These are phyloP conservation scores for Nesogale talazaci DNA, from an alignment of 2,113 vertebrate species.

Conservation along the genomic window DNA sequence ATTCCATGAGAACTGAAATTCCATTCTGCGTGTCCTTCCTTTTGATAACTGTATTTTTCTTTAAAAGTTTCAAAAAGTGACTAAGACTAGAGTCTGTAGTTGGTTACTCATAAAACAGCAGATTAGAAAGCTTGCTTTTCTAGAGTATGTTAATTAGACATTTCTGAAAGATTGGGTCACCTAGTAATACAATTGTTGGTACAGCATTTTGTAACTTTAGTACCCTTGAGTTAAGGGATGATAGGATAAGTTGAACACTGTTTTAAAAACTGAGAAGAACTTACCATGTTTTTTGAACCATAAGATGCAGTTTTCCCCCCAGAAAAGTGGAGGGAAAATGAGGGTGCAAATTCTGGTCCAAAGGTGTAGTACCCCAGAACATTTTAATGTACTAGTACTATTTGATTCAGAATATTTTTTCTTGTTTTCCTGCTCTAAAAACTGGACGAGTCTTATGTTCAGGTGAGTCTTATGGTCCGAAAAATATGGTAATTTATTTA, in stretches of 20 bases:
- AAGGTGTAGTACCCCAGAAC: no score
- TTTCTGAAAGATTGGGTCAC: neutral
- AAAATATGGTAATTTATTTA: constrained; percentile 5
- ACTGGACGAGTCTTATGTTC: no score
- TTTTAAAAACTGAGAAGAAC: neutral
- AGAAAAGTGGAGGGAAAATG: no score
- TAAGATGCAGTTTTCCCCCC: no score
- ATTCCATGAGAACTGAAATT: neutral
- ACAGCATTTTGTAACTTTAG: neutral
- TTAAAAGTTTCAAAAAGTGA: constrained; percentile 17
- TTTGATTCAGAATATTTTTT: no score
- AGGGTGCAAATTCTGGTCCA: no score
- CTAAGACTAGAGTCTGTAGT: neutral
- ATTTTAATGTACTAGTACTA: no score
- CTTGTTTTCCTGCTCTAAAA: no score
- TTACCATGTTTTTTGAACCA: no score
- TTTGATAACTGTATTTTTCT: neutral
- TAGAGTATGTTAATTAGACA: constrained; percentile 10
- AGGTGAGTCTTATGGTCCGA: no score
- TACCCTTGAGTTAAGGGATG: neutral
- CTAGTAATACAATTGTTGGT: neutral
- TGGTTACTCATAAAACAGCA: constrained; percentile 18
- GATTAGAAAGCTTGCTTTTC: neutral
- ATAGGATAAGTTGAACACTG: neutral
- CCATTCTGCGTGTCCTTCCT: neutral